phyloP scores from a whole-genome alignment of 2,797 vertebrate genomes.

The Argyrosomus regius region DNA sequence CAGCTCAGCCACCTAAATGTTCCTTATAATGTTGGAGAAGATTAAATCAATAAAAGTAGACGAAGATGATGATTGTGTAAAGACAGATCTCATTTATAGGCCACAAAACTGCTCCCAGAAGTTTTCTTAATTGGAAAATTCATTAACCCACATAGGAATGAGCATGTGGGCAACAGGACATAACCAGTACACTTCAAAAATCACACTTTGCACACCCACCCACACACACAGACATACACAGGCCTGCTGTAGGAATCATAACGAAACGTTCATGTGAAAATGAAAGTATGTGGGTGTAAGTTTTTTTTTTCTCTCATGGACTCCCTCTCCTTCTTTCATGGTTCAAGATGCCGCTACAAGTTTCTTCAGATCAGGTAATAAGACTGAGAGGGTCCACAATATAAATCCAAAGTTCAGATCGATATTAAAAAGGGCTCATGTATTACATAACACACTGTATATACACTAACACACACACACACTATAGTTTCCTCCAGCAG shows the following conservation, averaged over 20 bases:
- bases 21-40: not conserved
- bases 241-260: conserved; percentile 18
- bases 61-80: fast-evolving
- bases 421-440: not conserved
- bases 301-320: not conserved
- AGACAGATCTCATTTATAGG: too few relatives aligned
- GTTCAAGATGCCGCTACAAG: too few relatives aligned
- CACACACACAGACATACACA: not conserved
- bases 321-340: not conserved
- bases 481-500: conserved; percentile 30
- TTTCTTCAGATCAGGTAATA: not conserved
- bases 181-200: too few relatives aligned
- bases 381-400: not conserved
- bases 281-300: conserved; percentile 60
- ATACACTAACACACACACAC: not conserved
- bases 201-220: not conserved
- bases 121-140: conserved; percentile 8
- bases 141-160: not conserved
- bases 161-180: not conserved
- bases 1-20: not conserved
- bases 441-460: not conserved
- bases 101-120: not conserved
- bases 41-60: not conserved
- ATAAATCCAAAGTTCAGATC: conserved; percentile 1
- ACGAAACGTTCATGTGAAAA: conserved; percentile 59